Evolutionary conservation across 2,888 invertebrate genomes (phyloP), one percentile per base, ranked within the genome.

Genomic region (Homarus gammarus): DNA sequence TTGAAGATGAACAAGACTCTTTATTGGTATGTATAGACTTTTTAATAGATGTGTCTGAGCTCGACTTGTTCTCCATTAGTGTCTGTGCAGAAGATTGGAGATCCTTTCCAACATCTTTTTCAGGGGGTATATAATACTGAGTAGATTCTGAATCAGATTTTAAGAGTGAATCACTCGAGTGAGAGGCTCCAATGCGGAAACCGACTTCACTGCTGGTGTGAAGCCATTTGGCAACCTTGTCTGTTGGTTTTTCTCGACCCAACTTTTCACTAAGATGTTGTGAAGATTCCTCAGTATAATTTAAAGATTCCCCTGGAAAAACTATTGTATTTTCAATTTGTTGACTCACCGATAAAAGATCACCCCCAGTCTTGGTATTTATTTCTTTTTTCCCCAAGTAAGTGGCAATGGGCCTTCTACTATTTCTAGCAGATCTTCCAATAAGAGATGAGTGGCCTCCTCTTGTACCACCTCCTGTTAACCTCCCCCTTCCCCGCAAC

Each of bases 141-240:
- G 75, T 31, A 2, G 40, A 49, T n/a, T 64, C 70, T 36, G 85
- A 78, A 18, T 49, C 72, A 6, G 73, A 51, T 3, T 36, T 27
- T 33, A 82, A 81, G 6, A 12, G 8, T 31, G 88, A 27, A 38
- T 61, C 61, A 36, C 79, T 61, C 18, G 85, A 85, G 22, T 79
- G 84, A 15, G 73, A 64, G 5, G 72, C 68, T n/a, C 90, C 90
- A 33, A 91, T 88, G 2, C 79, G 85, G 33, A 91, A 91, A 0
- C 91, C 91, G 1, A 91, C 70, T n/a, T 78, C 82, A 1, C 85
- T 51, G 73, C 91, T 91, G 18, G 36, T 77, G 22, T 85, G 27
- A 5, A 91, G 36, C 91, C 91, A 91, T 31, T 84, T 85, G 1
- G 84, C 88, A 1, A 91, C 91, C 31, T 91, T 91, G n/a, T 88